Percentiles rank a stretch among this genome's conserved stretches.
Conservation (phyloP, 2,113 vertebrate species). For the Nibea albiflora region DNA sequence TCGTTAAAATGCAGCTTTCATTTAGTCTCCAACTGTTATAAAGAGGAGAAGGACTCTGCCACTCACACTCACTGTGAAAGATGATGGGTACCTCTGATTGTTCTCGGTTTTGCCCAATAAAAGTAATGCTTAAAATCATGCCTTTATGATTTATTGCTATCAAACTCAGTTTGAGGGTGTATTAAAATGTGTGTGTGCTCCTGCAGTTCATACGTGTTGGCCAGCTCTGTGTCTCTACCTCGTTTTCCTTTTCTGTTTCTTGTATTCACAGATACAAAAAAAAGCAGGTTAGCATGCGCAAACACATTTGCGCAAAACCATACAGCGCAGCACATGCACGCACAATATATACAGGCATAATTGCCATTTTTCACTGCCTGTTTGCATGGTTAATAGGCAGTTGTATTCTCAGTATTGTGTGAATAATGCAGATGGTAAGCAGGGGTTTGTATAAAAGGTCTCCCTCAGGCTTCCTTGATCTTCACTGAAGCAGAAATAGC, state of each 20-base stretch:
- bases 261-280: not conserved
- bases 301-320: not conserved
- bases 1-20: conserved; percentile 13
- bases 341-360: conserved; percentile 18
- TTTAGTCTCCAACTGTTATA: not conserved
- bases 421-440: conserved; percentile 68
- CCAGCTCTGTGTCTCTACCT: not conserved
- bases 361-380: conserved; percentile 12
- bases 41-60: not conserved
- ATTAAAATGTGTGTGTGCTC: conserved; percentile 2
- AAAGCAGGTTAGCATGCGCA: not conserved
- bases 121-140: not conserved
- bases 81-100: conserved; percentile 16
- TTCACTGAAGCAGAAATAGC: conserved; percentile 72
- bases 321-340: conserved; percentile 3
- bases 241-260: not conserved
- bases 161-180: not conserved
- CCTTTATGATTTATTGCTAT: conserved; percentile 7
- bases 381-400: conserved; percentile 54
- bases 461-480: conserved; percentile 72
- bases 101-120: not conserved
- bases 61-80: conserved; percentile 13
- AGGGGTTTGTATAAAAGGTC: conserved; percentile 60
- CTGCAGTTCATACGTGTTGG: not conserved
- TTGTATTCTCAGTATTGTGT: conserved; percentile 53